Evolutionary conservation across 2,797 vertebrate genomes (phyloP), one percentile per base, ranked within the genome.

Genomic region (Propithecus perrieri): DNA sequence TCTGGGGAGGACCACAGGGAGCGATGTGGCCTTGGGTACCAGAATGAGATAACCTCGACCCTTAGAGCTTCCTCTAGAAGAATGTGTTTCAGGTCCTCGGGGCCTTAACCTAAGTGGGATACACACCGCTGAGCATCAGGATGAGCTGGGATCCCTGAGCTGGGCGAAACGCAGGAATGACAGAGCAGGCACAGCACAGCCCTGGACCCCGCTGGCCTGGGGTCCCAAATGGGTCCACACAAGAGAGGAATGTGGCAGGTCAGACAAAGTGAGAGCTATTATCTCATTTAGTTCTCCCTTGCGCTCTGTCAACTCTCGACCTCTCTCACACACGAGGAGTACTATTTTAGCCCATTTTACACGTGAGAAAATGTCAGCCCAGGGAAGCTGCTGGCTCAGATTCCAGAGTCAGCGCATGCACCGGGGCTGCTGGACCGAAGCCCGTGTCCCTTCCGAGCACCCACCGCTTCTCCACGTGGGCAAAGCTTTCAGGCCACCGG

Each of bases 1-100:
- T 22, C 1, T 33, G 2, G 35, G 11, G 11, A 55, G 55, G 65
- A n/a, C 35, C 14, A 4, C 2, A 18, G 17, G 48, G 6, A 61
- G 71, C 0, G 1, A 69, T 2, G 18, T 35, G 22, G 59, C 57
- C 50, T 14, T 22, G 2, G 0, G 3, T 12, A n/a, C 55, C 48
- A 26, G 26, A 67, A 38, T 2, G 26, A 71, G 59, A 43, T 22
- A 24, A 75, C 59, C 24, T 18, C 22, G 48, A 35, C 26, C 20
- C 11, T 4, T 38, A 20, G 24, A 12, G 17, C 43, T 76, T 91
- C 17, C n/a, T 26, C 30, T 12, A 12, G 6, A 5, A 7, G 17
- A 17, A 33, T 0, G 33, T 53, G 43, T 48, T 81, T 76, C 30
- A 26, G 38, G 35, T 28, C 7, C 59, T 7, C 43, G 24, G 30